phyloP scores from a whole-genome alignment of 2,113 vertebrate species.

The Apaloderma vittatum region DNA sequence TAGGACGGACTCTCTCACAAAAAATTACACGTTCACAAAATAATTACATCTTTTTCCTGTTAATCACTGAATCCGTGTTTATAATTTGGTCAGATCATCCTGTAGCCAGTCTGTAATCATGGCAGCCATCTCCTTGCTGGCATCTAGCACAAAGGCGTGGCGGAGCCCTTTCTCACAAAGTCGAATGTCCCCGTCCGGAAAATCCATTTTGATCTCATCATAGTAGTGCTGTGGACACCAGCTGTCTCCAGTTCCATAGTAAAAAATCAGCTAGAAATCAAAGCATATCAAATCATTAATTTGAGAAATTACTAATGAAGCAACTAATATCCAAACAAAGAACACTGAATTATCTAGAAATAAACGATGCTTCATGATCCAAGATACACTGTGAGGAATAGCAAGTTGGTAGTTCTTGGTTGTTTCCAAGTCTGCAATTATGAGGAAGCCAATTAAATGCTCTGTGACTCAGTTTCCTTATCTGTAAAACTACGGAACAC shows the following conservation, averaged over 20 bases:
- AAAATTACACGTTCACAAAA: slow-evolving; percentile 30
- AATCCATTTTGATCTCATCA: slow-evolving; percentile 90
- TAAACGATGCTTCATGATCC: neutral
- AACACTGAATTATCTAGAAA: neutral
- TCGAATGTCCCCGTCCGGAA: slow-evolving; percentile 88
- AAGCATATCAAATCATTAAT: neutral
- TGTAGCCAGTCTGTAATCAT: slow-evolving; percentile 87
- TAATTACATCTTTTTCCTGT: neutral
- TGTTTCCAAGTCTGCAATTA: neutral
- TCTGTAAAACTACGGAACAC: neutral
- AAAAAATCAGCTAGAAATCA: slow-evolving; percentile 91
- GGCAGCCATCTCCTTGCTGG: slow-evolving; percentile 84
- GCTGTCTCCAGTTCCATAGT: slow-evolving; percentile 88
- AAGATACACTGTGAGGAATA: neutral
- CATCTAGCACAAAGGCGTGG: slow-evolving; percentile 89
- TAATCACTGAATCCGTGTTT: neutral
- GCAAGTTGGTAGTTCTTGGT: neutral
- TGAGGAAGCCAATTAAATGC: neutral
- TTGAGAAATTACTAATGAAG: neutral
- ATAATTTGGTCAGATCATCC: slow-evolving; percentile 76
- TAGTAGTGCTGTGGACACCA: slow-evolving; percentile 93
- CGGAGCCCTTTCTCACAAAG: slow-evolving; percentile 88
- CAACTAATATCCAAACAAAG: neutral
- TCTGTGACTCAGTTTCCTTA: neutral
- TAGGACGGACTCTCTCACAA: slow-evolving; percentile 17